Percentiles rank a stretch among this genome's conserved stretches.
Evolutionary conservation across 2,113 vertebrate genomes (phyloP).

Genomic region (Lucifuga dentata): DNA sequence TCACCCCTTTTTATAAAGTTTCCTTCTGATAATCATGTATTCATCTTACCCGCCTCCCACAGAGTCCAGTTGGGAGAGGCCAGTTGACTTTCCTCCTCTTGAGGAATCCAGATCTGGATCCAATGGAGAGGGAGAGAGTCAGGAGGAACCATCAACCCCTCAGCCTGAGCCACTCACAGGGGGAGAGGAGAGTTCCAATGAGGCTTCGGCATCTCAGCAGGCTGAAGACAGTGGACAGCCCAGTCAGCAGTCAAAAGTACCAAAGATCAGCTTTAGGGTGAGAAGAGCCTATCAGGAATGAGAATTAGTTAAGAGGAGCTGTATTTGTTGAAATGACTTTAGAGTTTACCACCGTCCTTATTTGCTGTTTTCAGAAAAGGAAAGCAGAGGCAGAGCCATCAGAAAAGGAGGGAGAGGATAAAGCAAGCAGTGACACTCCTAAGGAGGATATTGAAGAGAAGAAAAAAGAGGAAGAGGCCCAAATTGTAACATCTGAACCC

Average conservation of each 20-base stretch:
- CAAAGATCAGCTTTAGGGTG: slow-evolving; percentile 86
- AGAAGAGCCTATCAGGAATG: slow-evolving; percentile 9
- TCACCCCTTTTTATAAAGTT: too few species aligned
- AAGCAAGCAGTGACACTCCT: slow-evolving; percentile 21
- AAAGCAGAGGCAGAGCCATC: slow-evolving; percentile 50
- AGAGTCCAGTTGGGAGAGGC: slow-evolving; percentile 96
- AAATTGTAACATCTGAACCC: slow-evolving; percentile 20
- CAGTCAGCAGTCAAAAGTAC: slow-evolving; percentile 42
- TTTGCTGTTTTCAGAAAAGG: slow-evolving; percentile 68
- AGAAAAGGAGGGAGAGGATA: slow-evolving; percentile 54
- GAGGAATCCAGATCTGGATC: slow-evolving; percentile 35
- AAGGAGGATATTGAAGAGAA: slow-evolving; percentile 23
- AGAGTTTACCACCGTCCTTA: background rate
- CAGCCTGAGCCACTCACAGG: slow-evolving; percentile 70
- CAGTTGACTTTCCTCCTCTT: slow-evolving; percentile 73
- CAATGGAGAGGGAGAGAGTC: slow-evolving; percentile 30
- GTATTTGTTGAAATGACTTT: background rate
- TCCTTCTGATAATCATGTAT: too few species aligned
- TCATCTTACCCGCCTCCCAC: slow-evolving; percentile 17
- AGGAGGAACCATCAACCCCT: slow-evolving; percentile 50
- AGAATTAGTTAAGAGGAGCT: background rate
- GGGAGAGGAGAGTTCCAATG: slow-evolving; percentile 53
- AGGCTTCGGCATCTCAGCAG: slow-evolving; percentile 13
- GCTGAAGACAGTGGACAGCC: slow-evolving; percentile 45
- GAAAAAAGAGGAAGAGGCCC: slow-evolving; percentile 30